Percentiles rank a stretch among this genome's conserved stretches.
These are phyloP conservation scores for Lagria hirta DNA, from an alignment of 2,888 invertebrate genomes.

Conservation along the genomic window DNA sequence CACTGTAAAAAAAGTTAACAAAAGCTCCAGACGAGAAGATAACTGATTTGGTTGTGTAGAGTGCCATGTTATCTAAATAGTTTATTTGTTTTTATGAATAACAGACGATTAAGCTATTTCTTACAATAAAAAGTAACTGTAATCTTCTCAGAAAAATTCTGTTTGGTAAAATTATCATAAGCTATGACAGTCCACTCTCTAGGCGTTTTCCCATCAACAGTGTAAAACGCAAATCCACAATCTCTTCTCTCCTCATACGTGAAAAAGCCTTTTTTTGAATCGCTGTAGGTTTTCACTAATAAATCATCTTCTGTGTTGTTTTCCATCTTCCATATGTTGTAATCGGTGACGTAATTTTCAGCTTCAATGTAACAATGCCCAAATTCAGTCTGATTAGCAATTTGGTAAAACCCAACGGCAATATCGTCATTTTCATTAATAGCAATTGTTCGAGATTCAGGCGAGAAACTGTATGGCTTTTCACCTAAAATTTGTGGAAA, in stretches of 20 bases:
- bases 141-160: conserved; percentile 2
- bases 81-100: background rate
- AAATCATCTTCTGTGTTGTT: background rate
- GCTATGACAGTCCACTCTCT: conserved; percentile 6
- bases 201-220: background rate
- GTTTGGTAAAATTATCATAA: conserved; percentile 1
- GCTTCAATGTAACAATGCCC: conserved; percentile 2
- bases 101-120: background rate
- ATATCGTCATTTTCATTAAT: background rate
- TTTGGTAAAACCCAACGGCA: conserved; percentile 4
- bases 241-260: background rate
- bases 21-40: background rate
- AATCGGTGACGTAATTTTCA: too few relatives aligned
- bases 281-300: background rate
- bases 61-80: conserved; percentile 6
- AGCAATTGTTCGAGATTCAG: background rate
- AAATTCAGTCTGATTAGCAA: conserved; percentile 1
- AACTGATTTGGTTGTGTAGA: background rate
- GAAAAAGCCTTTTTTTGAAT: conserved; percentile 1
- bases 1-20: background rate
- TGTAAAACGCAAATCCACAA: conserved; percentile 3
- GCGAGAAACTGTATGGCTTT: conserved; percentile 4
- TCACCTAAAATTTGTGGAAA: too few relatives aligned
- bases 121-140: conserved; percentile 4
- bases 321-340: background rate